Evolutionary conservation across 2,888 invertebrate species (phyloP).

Genomic region (Catocala nupta): DNA sequence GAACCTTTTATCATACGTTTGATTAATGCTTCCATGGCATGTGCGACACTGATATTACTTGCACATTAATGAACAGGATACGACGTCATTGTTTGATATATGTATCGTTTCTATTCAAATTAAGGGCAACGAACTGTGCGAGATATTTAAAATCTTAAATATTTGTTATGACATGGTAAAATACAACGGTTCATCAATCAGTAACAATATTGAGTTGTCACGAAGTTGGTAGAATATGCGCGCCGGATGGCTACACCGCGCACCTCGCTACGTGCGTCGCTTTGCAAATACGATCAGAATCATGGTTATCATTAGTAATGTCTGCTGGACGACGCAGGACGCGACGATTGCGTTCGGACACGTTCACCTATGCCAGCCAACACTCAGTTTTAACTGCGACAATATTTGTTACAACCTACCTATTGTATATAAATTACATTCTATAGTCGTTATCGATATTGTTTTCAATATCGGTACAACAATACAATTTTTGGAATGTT

Average conservation of each 20-base stretch:
- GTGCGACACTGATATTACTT: conserved; percentile 65
- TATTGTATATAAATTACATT: conserved; percentile 1
- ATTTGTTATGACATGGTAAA: conserved; percentile 32
- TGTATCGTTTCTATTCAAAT: conserved; percentile 48
- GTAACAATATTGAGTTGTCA: conserved; percentile 60
- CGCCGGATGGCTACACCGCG: conserved; percentile 63
- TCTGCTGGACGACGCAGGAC: conserved; percentile 22
- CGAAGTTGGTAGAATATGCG: conserved; percentile 58
- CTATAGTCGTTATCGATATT: conserved; percentile 7
- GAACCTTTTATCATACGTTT: conserved; percentile 73
- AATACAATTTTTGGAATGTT: conserved; percentile 21
- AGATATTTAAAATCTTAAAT: conserved; percentile 31
- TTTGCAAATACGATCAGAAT: conserved; percentile 55
- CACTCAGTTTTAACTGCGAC: conserved; percentile 2
- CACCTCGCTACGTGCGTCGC: conserved; percentile 60
- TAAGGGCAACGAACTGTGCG: conserved; percentile 35
- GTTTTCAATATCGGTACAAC: conserved; percentile 14
- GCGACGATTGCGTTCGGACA: conserved; percentile 2
- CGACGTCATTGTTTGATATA: conserved; percentile 56
- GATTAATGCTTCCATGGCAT: conserved; percentile 79
- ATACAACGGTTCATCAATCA: conserved; percentile 53
- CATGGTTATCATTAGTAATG: conserved; percentile 50
- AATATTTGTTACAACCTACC: conserved; percentile 1
- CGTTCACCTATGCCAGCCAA: conserved; percentile 5
- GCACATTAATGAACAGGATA: conserved; percentile 66